Conservation (phyloP, 2,113 vertebrate genomes). For the Chamaetylas fuelleborni region DNA sequence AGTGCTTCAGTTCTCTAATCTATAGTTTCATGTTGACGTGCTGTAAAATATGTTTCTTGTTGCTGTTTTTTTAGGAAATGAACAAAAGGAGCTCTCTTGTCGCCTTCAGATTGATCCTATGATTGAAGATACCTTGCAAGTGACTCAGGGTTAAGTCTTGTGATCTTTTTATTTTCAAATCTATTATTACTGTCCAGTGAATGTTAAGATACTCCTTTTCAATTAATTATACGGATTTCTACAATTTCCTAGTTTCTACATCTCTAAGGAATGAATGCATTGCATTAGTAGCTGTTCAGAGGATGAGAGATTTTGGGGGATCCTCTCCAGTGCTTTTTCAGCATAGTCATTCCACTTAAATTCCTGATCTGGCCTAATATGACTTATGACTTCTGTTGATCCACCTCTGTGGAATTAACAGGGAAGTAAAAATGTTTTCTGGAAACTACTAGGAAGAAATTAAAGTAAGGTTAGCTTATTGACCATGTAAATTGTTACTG, state of each 20-base stretch:
- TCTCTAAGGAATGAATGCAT: background rate
- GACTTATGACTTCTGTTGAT: background rate
- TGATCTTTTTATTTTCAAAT: background rate
- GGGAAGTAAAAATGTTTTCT: background rate
- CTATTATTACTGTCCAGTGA: background rate
- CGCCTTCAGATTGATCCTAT: constrained; percentile 82
- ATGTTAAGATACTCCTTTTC: background rate
- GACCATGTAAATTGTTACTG: background rate
- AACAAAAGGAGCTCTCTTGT: constrained; percentile 77
- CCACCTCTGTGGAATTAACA: background rate
- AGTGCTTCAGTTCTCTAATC: background rate
- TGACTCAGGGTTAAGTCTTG: constrained; percentile 68
- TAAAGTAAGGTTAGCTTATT: background rate
- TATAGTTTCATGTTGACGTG: background rate
- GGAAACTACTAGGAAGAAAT: background rate
- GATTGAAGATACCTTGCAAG: constrained; percentile 66
- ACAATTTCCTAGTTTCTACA: background rate
- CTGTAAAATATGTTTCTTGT: constrained; percentile 24
- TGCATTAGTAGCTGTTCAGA: background rate
- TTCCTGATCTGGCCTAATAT: background rate
- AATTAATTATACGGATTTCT: background rate
- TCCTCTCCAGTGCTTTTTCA: background rate
- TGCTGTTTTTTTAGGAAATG: constrained; percentile 62
- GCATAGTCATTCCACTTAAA: background rate
- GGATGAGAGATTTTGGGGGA: background rate